phyloP scores from a whole-genome alignment of 2,888 invertebrate species.

The Sepiola atlantica region DNA sequence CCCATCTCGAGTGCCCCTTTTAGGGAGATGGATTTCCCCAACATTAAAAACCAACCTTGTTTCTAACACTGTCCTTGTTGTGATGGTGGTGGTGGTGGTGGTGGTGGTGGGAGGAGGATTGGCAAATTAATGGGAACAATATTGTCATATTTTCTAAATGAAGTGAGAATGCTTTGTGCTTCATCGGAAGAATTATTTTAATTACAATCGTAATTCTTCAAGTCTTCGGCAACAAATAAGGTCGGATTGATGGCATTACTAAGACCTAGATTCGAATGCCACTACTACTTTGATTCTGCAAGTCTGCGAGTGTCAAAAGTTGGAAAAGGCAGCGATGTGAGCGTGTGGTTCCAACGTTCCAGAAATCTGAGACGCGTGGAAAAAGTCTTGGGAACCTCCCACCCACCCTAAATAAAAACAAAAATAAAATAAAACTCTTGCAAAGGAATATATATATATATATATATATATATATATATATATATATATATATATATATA shows the following conservation, averaged over 20 bases:
- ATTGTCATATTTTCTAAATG: too few species aligned
- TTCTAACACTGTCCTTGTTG: too few species aligned
- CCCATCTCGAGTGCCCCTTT: too few species aligned
- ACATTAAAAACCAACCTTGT: too few species aligned
- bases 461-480: too few species aligned
- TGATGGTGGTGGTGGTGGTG: too few species aligned
- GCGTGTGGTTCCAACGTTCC: constrained; percentile 6
- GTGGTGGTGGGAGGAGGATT: too few species aligned
- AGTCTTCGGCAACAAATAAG: neutral
- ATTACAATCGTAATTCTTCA: neutral
- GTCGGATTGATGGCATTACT: neutral
- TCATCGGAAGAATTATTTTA: neutral
- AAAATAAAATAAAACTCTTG: neutral
- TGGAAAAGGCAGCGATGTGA: neutral
- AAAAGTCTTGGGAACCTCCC: neutral
- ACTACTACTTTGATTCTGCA: neutral
- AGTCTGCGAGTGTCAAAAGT: neutral
- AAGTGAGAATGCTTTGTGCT: too few species aligned
- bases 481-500: too few species aligned
- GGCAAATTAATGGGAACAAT: too few species aligned
- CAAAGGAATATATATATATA: neutral
- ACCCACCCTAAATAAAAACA: neutral
- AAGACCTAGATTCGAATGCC: neutral
- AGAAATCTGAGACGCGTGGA: constrained; percentile 32
- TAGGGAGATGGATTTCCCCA: too few species aligned